Percentiles rank a stretch among this genome's conserved stretches.
phyloP scores from a whole-genome alignment of 2,113 vertebrate species.

The Equus przewalskii region DNA sequence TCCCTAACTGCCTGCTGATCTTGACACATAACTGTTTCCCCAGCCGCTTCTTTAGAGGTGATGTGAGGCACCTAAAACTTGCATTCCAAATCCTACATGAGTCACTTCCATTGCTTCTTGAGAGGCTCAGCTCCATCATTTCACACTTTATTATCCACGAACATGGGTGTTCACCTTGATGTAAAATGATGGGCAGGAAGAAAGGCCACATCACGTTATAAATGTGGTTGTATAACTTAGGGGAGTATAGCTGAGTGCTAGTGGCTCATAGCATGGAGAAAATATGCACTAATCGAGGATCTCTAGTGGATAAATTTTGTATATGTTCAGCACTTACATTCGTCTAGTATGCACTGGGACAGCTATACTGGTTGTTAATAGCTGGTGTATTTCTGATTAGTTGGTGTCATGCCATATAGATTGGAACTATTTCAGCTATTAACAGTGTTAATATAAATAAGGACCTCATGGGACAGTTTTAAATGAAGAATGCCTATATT shows the following conservation, averaged over 20 bases:
- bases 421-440: neutral
- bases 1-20: neutral
- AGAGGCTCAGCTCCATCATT: neutral
- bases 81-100: neutral
- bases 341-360: neutral
- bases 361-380: neutral
- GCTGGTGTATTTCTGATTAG: neutral
- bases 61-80: neutral
- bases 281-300: neutral
- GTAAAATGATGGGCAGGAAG: conserved; percentile 13
- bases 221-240: neutral
- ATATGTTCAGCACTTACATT: neutral
- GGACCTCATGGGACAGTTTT: neutral
- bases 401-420: neutral
- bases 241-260: neutral
- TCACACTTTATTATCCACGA: neutral
- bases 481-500: conserved; percentile 25
- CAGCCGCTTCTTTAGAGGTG: neutral
- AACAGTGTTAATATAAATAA: neutral
- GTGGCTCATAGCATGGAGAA: neutral
- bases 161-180: neutral
- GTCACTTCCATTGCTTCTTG: neutral
- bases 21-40: neutral
- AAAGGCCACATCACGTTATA: neutral
- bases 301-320: neutral